These are phyloP conservation scores for Brachystomella parvula DNA, from an alignment of 1,140 invertebrate species.

Conservation along the genomic window DNA sequence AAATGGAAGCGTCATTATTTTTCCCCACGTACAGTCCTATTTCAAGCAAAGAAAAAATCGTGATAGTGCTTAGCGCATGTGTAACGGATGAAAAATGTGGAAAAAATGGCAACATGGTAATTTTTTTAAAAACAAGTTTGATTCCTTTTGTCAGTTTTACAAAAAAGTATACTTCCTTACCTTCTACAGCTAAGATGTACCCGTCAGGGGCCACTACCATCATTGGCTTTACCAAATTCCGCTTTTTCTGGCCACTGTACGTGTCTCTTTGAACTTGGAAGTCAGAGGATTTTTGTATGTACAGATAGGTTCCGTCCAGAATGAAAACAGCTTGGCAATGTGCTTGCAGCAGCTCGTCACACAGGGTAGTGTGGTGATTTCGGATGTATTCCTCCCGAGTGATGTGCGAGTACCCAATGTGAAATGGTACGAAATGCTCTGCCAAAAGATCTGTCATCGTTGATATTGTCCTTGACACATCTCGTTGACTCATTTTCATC, in stretches of 20 bases:
- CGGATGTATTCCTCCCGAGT: conserved; percentile 7
- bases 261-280: not conserved
- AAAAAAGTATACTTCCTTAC: not conserved
- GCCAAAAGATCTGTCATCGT: not conserved
- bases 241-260: conserved; percentile 12
- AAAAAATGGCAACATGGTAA: too few species aligned
- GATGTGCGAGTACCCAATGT: conserved; percentile 22
- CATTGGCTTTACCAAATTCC: conserved; percentile 10
- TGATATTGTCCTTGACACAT: not conserved
- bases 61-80: too few species aligned
- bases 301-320: conserved; percentile 27
- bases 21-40: not conserved
- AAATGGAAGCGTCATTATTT: conserved; percentile 22
- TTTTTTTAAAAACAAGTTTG: too few species aligned
- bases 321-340: not conserved
- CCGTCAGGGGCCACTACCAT: conserved; percentile 19
- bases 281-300: conserved; percentile 15
- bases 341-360: not conserved
- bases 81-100: too few species aligned
- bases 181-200: conserved; percentile 17
- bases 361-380: not conserved
- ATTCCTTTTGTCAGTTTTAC: not conserved
- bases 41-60: not conserved
- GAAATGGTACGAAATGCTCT: conserved; percentile 8
- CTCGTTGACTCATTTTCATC: not conserved